Evolutionary conservation across 2,113 vertebrate species (phyloP), one percentile per base, ranked within the genome.

Genomic region (Pelmatolapia mariae): DNA sequence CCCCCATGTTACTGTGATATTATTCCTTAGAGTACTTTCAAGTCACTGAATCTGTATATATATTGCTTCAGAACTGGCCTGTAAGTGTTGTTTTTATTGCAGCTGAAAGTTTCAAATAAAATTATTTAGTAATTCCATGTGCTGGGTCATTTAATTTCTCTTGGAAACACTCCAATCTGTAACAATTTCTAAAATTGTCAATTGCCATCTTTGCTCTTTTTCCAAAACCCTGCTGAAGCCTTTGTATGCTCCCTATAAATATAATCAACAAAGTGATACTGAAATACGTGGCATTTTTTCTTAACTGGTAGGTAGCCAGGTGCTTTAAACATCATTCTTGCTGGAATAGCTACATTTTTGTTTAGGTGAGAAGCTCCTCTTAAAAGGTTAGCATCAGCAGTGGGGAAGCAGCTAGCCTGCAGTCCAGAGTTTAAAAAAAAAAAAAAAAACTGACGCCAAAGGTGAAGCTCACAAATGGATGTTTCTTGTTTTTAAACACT

Each of bases 11-110:
- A 45, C 52, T 63, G 38, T 86, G 59, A 84, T 85, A 59, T 79
- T 81, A 45, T 84, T 87, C 61, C 52, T 90, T 85, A 8, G 81
- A 85, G 15, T 91, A 57, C 80, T 89, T 93, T 82, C 50, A 78
- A 38, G 36, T 47, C 38, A 12, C 88, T 63, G 26, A 90, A 83
- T 90, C 47, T 90, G 90, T 94, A 93, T 94, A 94, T 94, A 91
- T 91, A 88, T 88, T 95, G 90, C 91, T 93, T 91, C 86, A 86
- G 76, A 91, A 85, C 81, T 87, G 85, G 52, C 81, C 53, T 89
- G 76, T 89, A 80, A 86, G 59, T 83, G 89, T 88, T 91, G 84
- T 88, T 91, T 93, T 91, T 85, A 68, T 91, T 87, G 71, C 82
- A 86, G 85, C 87, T 88, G 63, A 53, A 86, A 10, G 8, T 84